A percentile compares a stretch with the other conserved stretches of the same genome.
These are phyloP conservation scores for Asobara japonica DNA, from an alignment of 1,140 invertebrate genomes.

Conservation along the genomic window DNA sequence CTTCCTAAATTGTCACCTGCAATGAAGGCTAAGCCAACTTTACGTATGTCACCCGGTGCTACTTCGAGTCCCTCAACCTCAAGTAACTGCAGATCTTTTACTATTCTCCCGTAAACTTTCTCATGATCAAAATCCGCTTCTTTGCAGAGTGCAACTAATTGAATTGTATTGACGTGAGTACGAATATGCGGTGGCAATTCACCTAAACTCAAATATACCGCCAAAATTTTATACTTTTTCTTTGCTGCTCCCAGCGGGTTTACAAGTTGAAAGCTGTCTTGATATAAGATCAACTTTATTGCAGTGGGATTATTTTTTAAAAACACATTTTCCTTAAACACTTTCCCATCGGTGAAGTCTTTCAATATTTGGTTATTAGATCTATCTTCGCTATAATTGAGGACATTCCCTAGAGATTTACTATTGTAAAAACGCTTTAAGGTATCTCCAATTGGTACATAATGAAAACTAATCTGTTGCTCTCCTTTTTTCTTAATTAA, in stretches of 20 bases:
- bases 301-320: neutral
- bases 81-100: conserved; percentile 42
- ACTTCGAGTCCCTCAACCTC: conserved; percentile 34
- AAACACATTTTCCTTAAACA: neutral
- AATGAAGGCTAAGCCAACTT: conserved; percentile 40
- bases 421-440: neutral
- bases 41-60: conserved; percentile 4
- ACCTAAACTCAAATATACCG: conserved; percentile 44
- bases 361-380: neutral
- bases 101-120: conserved; percentile 36
- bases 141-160: conserved; percentile 40
- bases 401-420: neutral
- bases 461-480: neutral
- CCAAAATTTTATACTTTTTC: conserved; percentile 48
- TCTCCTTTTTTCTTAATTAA: neutral
- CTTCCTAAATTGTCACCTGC: conserved; percentile 46
- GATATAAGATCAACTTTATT: conserved; percentile 46
- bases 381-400: neutral
- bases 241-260: conserved; percentile 47
- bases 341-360: neutral
- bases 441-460: neutral
- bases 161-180: conserved; percentile 40
- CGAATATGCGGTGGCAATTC: conserved; percentile 30
- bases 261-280: conserved; percentile 50
- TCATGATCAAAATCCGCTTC: conserved; percentile 41